Conservation (phyloP, 2,888 invertebrate species). For the Morpho deidamia region DNA sequence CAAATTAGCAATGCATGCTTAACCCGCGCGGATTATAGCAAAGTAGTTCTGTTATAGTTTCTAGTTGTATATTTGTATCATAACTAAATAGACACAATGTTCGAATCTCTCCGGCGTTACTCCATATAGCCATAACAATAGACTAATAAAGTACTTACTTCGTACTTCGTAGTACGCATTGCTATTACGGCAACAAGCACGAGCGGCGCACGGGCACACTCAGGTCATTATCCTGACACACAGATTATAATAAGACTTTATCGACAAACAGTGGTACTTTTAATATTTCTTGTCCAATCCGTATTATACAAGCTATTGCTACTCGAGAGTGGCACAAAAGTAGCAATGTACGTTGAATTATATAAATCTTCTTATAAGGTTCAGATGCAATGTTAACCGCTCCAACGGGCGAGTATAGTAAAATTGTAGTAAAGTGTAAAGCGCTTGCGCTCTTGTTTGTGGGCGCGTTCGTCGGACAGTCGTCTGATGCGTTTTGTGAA, state of each 20-base stretch:
- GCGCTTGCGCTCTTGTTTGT: slow-evolving; percentile 23
- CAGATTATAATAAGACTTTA: slow-evolving; percentile 18
- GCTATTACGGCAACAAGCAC: slow-evolving; percentile 22
- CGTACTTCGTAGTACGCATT: slow-evolving; percentile 30
- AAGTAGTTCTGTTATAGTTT: too few species aligned
- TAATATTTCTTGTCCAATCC: slow-evolving; percentile 8
- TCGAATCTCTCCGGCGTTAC: slow-evolving; percentile 5
- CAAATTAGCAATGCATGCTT: too few species aligned
- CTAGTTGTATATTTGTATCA: not conserved
- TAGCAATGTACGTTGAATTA: slow-evolving; percentile 10
- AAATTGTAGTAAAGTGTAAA: slow-evolving; percentile 30
- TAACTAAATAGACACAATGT: not conserved
- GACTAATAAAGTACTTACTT: slow-evolving; percentile 14
- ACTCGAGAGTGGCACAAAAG: not conserved
- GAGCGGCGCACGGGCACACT: slow-evolving; percentile 27
- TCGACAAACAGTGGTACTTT: not conserved
- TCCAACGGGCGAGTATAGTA: slow-evolving; percentile 27
- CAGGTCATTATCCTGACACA: slow-evolving; percentile 37
- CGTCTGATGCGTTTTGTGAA: slow-evolving; percentile 13
- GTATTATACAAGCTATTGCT: not conserved
- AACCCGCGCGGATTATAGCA: too few species aligned
- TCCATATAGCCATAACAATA: slow-evolving; percentile 23
- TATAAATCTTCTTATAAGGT: not conserved
- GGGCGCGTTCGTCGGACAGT: slow-evolving; percentile 20
- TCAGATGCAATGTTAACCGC: slow-evolving; percentile 13